These are phyloP conservation scores for Cottus gobio DNA, from an alignment of 2,113 vertebrate genomes.

Conservation along the genomic window DNA sequence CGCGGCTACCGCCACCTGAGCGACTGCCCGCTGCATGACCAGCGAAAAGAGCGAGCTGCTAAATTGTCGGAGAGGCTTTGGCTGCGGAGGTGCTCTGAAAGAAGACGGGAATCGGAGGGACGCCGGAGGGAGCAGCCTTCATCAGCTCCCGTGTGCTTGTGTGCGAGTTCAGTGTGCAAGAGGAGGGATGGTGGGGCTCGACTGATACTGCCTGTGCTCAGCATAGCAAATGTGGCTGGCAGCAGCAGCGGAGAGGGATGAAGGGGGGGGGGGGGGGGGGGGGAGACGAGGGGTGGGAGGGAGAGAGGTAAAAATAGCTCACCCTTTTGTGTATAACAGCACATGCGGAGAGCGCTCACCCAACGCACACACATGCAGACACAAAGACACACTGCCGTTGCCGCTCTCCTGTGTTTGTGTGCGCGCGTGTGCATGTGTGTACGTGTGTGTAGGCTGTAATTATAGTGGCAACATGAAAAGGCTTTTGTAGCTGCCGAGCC, in stretches of 20 bases:
- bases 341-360: slow-evolving; percentile 63
- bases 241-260: slow-evolving; percentile 70
- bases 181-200: slow-evolving; percentile 71
- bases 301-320: slow-evolving; percentile 81
- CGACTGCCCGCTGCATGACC: slow-evolving; percentile 54
- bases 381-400: slow-evolving; percentile 63
- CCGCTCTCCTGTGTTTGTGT: slow-evolving; percentile 24
- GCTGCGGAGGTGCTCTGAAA: slow-evolving; percentile 28
- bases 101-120: slow-evolving; percentile 31
- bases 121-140: slow-evolving; percentile 43
- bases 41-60: background rate
- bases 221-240: slow-evolving; percentile 82
- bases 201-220: slow-evolving; percentile 78
- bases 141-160: slow-evolving; percentile 35
- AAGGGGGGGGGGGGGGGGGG: slow-evolving; percentile 15
- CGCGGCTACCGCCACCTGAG: slow-evolving; percentile 25
- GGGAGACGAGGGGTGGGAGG: slow-evolving; percentile 32
- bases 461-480: slow-evolving; percentile 84
- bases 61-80: slow-evolving; percentile 4
- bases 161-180: slow-evolving; percentile 51
- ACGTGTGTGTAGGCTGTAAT: slow-evolving; percentile 77
- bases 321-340: slow-evolving; percentile 78
- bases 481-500: slow-evolving; percentile 81
- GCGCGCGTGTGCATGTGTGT: slow-evolving; percentile 8
- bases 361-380: slow-evolving; percentile 59